Percentiles rank a stretch among this genome's conserved stretches.
Evolutionary conservation across 2,888 invertebrate genomes (phyloP).

Genomic region (Plagodis dolabraria): DNA sequence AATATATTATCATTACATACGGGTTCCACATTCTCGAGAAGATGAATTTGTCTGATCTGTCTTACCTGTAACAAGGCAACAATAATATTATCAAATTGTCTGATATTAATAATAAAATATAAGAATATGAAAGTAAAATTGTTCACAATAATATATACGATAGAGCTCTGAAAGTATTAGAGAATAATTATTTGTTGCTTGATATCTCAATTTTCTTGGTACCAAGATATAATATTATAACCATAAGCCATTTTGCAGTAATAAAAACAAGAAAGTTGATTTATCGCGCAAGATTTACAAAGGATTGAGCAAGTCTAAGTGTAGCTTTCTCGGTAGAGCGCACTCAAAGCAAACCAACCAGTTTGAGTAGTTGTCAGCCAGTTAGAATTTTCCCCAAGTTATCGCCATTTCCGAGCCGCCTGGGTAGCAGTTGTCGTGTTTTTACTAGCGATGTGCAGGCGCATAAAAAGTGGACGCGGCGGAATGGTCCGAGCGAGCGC

Average conservation of each 20-base stretch:
- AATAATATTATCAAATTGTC: not conserved
- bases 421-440: conserved; percentile 74
- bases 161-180: not conserved
- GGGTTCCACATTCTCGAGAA: not conserved
- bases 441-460: conserved; percentile 83
- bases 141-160: not conserved
- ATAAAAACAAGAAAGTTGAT: conserved; percentile 57
- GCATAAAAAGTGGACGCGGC: conserved; percentile 80
- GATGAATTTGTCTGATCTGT: not conserved
- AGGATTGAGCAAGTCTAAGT: conserved; percentile 57
- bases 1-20: not conserved
- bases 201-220: not conserved
- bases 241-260: conserved; percentile 37
- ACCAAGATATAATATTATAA: conserved; percentile 17
- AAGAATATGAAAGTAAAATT: not conserved
- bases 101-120: not conserved
- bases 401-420: conserved; percentile 66
- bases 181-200: not conserved
- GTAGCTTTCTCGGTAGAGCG: conserved; percentile 73
- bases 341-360: conserved; percentile 63
- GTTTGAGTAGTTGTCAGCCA: conserved; percentile 57
- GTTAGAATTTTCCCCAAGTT: conserved; percentile 60
- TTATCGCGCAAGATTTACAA: conserved; percentile 64
- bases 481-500: conserved; percentile 82
- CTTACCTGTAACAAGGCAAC: conserved; percentile 66